Evolutionary conservation across 1,140 invertebrate genomes (phyloP), one percentile per base, ranked within the genome.

Genomic region (Caerostris extrusa): DNA sequence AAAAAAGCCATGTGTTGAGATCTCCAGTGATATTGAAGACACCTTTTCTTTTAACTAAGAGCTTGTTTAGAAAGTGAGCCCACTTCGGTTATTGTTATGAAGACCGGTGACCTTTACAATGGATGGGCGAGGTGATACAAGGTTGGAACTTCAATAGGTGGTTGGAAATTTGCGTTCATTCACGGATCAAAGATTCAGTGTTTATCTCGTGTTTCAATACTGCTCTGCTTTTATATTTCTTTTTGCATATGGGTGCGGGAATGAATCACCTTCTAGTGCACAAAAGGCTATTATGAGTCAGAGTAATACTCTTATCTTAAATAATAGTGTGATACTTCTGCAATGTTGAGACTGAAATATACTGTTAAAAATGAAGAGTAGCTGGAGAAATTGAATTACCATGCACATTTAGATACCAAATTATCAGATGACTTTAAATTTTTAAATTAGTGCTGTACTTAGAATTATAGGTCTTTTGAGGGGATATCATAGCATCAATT

Each of bases 61-160:
- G 19, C 91, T 92, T 71, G 61, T 91, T 92, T 92, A 86, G 82
- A 92, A 92, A 86, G 91, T 85, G 90, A 92, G 77, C 14, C 5
- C 50, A 34, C 19, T 64, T 83, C n/a, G 57, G 57, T 50, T 83
- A 64, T 91, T 91, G 90, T 91, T 83, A 82, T 34, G 17, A 53
- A 83, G 77, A 91, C 61, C 61, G 91, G 91, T 92, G 82, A 92
- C 91, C 91, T 92, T 92, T 86, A 71, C 60, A 92, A 83, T 83
- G 77, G n/a, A 57, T 19, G 60, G 64, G 57, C 19, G 83, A 92
- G 91, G 91, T 86, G 17, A 86, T 14, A 55, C 82, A 71, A 86
- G 34, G 82, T 34, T 61, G 81, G 50, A 50, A 34, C 8, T 77
- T 77, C 34, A 77, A 77, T 50, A 77, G 71, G 71, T 53, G 34